phyloP scores from a whole-genome alignment of 2,113 vertebrate genomes.

The Emydocephalus ijimae region DNA sequence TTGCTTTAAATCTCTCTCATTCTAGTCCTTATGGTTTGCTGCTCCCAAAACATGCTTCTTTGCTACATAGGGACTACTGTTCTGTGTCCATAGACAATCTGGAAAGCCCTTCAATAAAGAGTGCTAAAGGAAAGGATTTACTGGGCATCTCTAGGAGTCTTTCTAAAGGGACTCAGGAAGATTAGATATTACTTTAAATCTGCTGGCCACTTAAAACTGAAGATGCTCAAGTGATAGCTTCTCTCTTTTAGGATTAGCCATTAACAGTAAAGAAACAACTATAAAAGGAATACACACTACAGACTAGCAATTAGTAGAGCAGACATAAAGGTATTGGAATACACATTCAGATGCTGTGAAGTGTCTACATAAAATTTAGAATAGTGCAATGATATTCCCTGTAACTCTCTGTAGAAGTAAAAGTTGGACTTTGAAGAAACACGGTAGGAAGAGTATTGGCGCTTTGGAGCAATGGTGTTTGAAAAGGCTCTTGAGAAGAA shows the following conservation, averaged over 20 bases:
- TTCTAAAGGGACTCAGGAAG: not conserved
- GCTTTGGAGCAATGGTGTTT: not conserved
- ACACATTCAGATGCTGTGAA: not conserved
- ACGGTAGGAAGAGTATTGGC: not conserved
- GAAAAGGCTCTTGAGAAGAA: not conserved
- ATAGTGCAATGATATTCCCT: not conserved
- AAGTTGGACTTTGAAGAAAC: not conserved
- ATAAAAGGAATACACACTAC: not conserved
- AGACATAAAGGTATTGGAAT: not conserved
- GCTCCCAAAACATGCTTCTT: not conserved
- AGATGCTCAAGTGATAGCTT: not conserved
- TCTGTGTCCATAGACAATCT: not conserved
- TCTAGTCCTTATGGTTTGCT: not conserved
- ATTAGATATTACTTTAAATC: not conserved
- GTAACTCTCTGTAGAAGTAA: not conserved
- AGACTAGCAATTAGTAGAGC: not conserved
- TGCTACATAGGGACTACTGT: not conserved
- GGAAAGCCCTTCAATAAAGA: not conserved
- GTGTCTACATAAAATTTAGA: not conserved
- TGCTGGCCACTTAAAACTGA: not conserved
- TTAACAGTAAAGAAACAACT: not conserved
- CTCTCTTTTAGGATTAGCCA: not conserved
- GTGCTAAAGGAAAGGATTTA: not conserved
- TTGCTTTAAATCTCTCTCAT: not conserved
- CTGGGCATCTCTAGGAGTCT: no score